Conservation (phyloP, 2,888 invertebrate genomes). For the Deladenus siricidicola region DNA sequence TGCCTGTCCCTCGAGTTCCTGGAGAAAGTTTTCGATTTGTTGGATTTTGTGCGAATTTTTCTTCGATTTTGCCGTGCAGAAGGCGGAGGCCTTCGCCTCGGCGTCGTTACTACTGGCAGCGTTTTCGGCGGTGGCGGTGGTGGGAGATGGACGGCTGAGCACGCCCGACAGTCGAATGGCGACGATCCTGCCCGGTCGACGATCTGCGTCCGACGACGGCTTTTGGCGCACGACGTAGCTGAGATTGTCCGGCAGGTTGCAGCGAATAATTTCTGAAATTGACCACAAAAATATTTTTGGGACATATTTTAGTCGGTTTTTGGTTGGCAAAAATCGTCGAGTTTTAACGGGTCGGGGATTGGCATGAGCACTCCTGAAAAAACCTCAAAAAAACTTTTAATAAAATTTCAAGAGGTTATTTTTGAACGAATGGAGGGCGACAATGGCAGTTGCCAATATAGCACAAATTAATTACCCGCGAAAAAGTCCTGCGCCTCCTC, state of each 20-base stretch:
- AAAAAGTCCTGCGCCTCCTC: conserved; percentile 25
- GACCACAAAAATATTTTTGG: neutral
- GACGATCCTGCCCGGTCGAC: conserved; percentile 8
- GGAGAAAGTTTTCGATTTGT: conserved; percentile 15
- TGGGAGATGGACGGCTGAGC: conserved; percentile 8
- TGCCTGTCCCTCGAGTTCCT: conserved; percentile 20
- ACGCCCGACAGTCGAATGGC: conserved; percentile 21
- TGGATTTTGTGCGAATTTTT: conserved; percentile 13
- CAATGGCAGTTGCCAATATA: no score
- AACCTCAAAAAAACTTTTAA: neutral
- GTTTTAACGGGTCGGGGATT: no score
- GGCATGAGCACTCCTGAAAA: no score
- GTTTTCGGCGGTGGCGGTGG: neutral
- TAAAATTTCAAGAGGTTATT: no score
- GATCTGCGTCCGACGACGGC: neutral
- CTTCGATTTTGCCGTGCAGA: no score
- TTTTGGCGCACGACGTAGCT: conserved; percentile 20
- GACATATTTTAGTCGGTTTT: no score
- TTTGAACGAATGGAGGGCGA: no score
- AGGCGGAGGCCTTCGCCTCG: no score
- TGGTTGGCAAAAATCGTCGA: no score
- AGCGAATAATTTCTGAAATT: conserved; percentile 16
- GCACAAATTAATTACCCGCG: no score
- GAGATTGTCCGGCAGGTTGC: conserved; percentile 1
- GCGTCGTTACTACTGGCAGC: neutral